Base-by-base conservation (phyloP, 2,113 vertebrate species). In the Chascanopsetta lugubris region DNA sequence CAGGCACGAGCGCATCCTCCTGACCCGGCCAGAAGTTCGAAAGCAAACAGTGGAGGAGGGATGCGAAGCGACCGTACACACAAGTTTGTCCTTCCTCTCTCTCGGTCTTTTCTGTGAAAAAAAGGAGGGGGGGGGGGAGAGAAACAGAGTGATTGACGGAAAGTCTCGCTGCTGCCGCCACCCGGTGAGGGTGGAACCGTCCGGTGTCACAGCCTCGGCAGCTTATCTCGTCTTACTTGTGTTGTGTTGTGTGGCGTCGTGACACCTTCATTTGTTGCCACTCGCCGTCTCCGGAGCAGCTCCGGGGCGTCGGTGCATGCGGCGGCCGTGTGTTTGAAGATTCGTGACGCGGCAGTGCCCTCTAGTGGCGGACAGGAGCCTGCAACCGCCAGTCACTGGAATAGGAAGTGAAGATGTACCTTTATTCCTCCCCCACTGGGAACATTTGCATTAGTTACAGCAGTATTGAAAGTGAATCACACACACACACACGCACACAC, bases 271-370 rank as follows among this genome's bases (percentile, higher is more conserved):
- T 56, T 47, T 59, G 80, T 32, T 73, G 84, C 58, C 81, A 73
- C 47, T 73, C 49, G 69, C 75, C 68, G 76, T 69, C 80, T 79
- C 54, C 26, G 65, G 17, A 48, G 66, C 66, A 32, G 69, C 32
- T 67, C 61, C 50, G 79, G 80, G 77, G 84, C 88, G 84, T 76
- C 24, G 67, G 70, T 79, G 38, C 34, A 15, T 5, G 48, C 47
- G 68, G 61, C 47, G 5, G 7, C 46, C 5, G 47, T 12, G 56
- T 15, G 50, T 0, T n/a, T n/a, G 11, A 2, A 4, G 3, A 86
- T 90, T 72, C 60, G n/a, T 84, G 72, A 47, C 83, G 17, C 60
- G 55, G 34, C 57, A 51, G 6, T 79, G 43, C 75, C 85, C 76
- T 49, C 90, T 90, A 68, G 85, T 49, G 90, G 6, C 2, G 2